Base-by-base conservation (phyloP, 2,797 vertebrate species). In the Sebastes diaconus region DNA sequence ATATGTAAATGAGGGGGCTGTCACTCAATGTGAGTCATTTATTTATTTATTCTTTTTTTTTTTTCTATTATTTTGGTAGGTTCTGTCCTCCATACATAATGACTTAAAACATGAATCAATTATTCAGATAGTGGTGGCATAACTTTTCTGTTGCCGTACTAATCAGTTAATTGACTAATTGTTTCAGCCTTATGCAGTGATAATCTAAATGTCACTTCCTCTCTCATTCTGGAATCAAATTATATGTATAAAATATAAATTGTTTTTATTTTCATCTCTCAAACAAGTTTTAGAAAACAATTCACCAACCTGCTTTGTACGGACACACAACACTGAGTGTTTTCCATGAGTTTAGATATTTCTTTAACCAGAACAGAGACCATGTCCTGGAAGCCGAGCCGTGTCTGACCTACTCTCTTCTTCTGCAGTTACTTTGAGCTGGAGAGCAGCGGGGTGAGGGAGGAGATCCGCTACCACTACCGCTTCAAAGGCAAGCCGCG, bases 381-480 rank as follows among this genome's bases (percentile, higher is more conserved):
- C 30, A 32, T 32, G 34, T 61, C 11, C 11, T 13, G 39, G 10
- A 75, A 69, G 12, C 8, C 8, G 13, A 66, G 24, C 18, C 14
- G 5, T 61, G 22, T 68, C 39, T 83, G 68, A 83, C 83, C 52
- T 77, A 5, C 18, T 34, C 72, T 67, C 73, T 69, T 79, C 32
- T 39, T 30, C n/a, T 75, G 22, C 95, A 99, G 98, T 91, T 98
- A 97, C 92, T 98, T 99, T 92, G 98, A 99, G 91, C 91, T 99
- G 96, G 98, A 99, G 93, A 99, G 97, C 96, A 98, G 97, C 0
- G 97, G 98, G 13, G 93, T 98, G 80, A 94, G 97, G 77, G 98
- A 98, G 86, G 97, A 99, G 93, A 96, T 99, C 66, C 95, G 97
- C 63, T 98, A 97, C 75, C 97, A 97, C 91, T 99, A 98, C 88